These are phyloP conservation scores for Dendroctonus ponderosae DNA, from an alignment of 1,140 invertebrate species.

Conservation along the genomic window DNA sequence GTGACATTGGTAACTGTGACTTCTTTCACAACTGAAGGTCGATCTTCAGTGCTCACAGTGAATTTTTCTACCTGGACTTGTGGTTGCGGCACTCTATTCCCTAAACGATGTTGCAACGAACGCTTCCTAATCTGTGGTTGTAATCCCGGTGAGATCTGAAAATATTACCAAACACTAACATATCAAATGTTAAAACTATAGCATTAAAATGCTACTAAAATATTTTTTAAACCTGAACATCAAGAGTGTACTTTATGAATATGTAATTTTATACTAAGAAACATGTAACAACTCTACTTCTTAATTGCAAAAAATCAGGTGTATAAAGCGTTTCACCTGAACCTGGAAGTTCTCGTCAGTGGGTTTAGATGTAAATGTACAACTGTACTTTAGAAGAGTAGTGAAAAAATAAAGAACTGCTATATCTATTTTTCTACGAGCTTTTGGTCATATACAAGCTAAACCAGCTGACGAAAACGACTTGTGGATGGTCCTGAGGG, in stretches of 20 bases:
- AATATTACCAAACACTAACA: background rate
- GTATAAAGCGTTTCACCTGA: too few species aligned
- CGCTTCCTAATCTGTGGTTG: background rate
- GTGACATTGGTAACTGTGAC: constrained; percentile 14
- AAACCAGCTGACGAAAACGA: too few species aligned
- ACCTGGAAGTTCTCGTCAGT: too few species aligned
- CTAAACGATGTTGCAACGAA: constrained; percentile 13
- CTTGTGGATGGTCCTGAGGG: too few species aligned
- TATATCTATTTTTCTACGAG: too few species aligned
- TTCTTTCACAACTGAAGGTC: constrained; percentile 19
- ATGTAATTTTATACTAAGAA: too few species aligned
- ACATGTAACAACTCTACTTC: too few species aligned
- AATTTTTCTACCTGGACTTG: background rate
- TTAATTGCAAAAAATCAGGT: too few species aligned
- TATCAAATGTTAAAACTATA: background rate
- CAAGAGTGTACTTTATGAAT: background rate
- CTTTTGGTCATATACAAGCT: too few species aligned
- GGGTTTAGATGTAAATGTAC: too few species aligned
- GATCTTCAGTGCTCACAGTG: constrained; percentile 5
- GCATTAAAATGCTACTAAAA: background rate
- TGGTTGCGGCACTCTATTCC: background rate
- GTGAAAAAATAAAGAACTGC: too few species aligned
- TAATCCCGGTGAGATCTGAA: background rate
- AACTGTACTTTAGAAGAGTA: too few species aligned
- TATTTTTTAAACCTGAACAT: background rate